phyloP scores from a whole-genome alignment of 1,140 invertebrate genomes.

The Drosophila bifasciata region DNA sequence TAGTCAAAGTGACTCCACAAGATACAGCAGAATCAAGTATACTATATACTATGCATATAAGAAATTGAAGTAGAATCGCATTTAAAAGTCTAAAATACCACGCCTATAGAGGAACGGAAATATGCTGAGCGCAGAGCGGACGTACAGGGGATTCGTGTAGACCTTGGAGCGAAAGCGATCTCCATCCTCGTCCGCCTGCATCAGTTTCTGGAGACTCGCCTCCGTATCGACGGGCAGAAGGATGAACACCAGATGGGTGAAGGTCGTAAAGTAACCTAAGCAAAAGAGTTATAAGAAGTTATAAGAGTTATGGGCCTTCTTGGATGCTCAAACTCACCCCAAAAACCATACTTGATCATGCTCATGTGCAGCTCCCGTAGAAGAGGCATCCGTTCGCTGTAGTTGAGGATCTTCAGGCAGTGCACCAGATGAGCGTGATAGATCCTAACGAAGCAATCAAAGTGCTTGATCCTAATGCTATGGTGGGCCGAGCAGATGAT shows the following conservation, averaged over 20 bases:
- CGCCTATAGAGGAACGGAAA: slow-evolving; percentile 73
- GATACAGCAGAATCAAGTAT: slow-evolving; percentile 16
- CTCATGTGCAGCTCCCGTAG: slow-evolving; percentile 70
- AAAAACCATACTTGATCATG: slow-evolving; percentile 78
- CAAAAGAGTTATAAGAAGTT: not conserved
- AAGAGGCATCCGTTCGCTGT: slow-evolving; percentile 62
- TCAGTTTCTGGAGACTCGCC: slow-evolving; percentile 62
- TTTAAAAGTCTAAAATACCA: slow-evolving; percentile 67
- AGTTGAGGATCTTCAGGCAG: slow-evolving; percentile 61
- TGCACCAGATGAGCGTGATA: slow-evolving; percentile 72
- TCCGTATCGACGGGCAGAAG: slow-evolving; percentile 69
- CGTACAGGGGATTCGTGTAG: slow-evolving; percentile 77
- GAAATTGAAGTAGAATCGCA: not conserved
- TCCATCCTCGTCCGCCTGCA: slow-evolving; percentile 68
- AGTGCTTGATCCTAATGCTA: slow-evolving; percentile 69
- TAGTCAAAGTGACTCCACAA: slow-evolving; percentile 35
- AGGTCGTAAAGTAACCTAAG: slow-evolving; percentile 73
- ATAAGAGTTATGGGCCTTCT: too few relatives aligned
- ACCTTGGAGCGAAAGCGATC: slow-evolving; percentile 70
- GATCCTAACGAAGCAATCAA: slow-evolving; percentile 72
- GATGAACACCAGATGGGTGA: slow-evolving; percentile 74
- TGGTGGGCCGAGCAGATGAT: slow-evolving; percentile 72
- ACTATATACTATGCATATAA: not conserved
- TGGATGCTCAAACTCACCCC: slow-evolving; percentile 45
- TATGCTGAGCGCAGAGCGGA: slow-evolving; percentile 63